Evolutionary conservation across 92 coral and sea anemone genomes (phyloP).

Genomic region (Pocillopora grandis): DNA sequence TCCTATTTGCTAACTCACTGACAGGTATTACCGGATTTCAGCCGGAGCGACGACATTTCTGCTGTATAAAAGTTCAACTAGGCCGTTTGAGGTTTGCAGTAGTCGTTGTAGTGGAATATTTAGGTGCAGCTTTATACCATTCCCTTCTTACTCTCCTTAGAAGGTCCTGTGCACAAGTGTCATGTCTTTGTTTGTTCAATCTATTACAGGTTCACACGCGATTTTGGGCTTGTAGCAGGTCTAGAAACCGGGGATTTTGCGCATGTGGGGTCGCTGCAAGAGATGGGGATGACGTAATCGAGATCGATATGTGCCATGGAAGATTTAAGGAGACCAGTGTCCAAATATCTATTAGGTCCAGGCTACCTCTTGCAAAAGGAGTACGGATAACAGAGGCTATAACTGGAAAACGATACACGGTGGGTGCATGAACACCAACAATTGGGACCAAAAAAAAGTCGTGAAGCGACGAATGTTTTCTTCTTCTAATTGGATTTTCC

Average conservation of each 20-base stretch:
- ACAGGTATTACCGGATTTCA: conserved; percentile 51
- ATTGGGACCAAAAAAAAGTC: no score
- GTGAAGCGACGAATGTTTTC: no score
- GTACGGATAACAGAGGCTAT: conserved; percentile 73
- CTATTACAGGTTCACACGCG: conserved; percentile 69
- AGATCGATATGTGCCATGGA: conserved; percentile 90
- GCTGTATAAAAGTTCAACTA: conserved; percentile 59
- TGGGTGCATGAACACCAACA: conserved; percentile 18
- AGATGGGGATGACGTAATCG: conserved; percentile 81
- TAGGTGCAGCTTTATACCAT: no score
- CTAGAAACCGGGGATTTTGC: conserved; percentile 61
- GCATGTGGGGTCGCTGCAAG: conserved; percentile 86
- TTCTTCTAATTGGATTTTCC: no score
- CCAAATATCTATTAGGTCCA: conserved; percentile 71
- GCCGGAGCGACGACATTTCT: conserved; percentile 58
- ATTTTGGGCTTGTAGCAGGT: conserved; percentile 71
- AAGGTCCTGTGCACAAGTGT: neutral
- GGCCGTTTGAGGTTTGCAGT: conserved; percentile 72
- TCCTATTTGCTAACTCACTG: neutral
- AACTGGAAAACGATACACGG: conserved; percentile 81
- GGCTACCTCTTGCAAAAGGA: conserved; percentile 68
- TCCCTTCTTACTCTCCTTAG: neutral
- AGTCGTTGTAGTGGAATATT: no score
- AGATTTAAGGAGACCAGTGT: conserved; percentile 69
- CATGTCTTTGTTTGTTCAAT: neutral